These are phyloP conservation scores for Bovichtus diacanthus DNA, from an alignment of 2,797 vertebrate species.

Conservation along the genomic window DNA sequence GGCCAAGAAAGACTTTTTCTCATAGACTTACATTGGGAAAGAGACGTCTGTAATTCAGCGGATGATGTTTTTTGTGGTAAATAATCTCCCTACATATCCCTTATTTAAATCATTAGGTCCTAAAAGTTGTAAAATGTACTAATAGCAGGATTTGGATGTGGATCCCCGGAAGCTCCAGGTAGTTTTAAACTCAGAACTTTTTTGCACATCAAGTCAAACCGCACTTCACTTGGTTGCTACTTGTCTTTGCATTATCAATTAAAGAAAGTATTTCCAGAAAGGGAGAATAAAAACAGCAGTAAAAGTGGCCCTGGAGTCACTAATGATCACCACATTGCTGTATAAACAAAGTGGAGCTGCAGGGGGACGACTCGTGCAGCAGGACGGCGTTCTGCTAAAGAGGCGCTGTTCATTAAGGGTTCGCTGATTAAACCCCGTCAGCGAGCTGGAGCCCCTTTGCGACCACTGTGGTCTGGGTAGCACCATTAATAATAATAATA, in stretches of 20 bases:
- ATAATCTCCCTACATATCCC: too few relatives aligned
- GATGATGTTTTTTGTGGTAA: too few relatives aligned
- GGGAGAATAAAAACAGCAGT: not conserved
- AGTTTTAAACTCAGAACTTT: too few relatives aligned
- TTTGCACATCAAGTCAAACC: not conserved
- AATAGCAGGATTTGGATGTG: too few relatives aligned
- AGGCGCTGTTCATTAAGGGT: conserved; percentile 20
- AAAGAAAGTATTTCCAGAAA: not conserved
- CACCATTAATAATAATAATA: not conserved
- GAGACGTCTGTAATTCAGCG: too few relatives aligned
- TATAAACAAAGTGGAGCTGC: conserved; percentile 36
- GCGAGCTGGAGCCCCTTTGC: not conserved
- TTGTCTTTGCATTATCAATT: not conserved
- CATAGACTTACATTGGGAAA: too few relatives aligned
- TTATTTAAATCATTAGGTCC: too few relatives aligned
- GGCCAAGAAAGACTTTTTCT: too few relatives aligned
- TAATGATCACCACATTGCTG: conserved; percentile 3
- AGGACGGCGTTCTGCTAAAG: conserved; percentile 33
- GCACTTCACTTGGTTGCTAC: not conserved
- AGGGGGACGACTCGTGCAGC: conserved; percentile 35
- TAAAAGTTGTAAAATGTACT: too few relatives aligned
- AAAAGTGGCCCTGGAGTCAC: not conserved
- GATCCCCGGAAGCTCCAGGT: too few relatives aligned
- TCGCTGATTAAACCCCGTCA: conserved; percentile 28
- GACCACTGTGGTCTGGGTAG: not conserved